Base-by-base conservation (phyloP, 2,113 vertebrate species). In the Alces alces region DNA sequence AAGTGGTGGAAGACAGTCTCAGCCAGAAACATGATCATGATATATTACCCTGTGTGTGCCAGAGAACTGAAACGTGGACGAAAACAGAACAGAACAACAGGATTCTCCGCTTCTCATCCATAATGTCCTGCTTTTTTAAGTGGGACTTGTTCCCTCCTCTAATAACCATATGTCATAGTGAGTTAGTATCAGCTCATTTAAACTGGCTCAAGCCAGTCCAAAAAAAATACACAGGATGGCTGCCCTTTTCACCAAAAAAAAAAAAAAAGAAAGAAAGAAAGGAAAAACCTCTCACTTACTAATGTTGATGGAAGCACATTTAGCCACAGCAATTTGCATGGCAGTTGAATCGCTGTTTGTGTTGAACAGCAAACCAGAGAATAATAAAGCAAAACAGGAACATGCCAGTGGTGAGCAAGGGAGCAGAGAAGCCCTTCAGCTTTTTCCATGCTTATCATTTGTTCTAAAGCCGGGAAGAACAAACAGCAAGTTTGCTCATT, bases 331-430 rank as follows among this genome's bases (percentile, higher is more conserved):
- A 91, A 80, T 97, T 92, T 98, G 50, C 94, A 70, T 96, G 70
- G 90, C 91, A 92, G 47, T 94, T 96, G 89, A 97, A 88, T 97
- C 78, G 89, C 95, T 97, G 33, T 98, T 97, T 96, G 83, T 95
- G 86, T 83, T 97, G 88, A 96, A 98, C 95, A 95, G 73, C 88
- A 95, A 93, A 93, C 57, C 39, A 94, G 93, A 97, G 60, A 92
- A 86, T 96, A 98, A 97, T 91, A 66, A 83, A 95, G 93, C 91
- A 95, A 97, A 98, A 80, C 14, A 76, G 0, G 11, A 95, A 61
- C 30, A 27, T 89, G 85, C 88, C 91, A 79, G 92, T 66, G 78
- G 33, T 89, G 95, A 97, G 60, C 36, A 79, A 83, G 79, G 96
- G 64, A 61, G 92, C 92, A 93, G 0, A 2, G 55, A 3, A 16